These are phyloP conservation scores for Piscicola geometra DNA, from an alignment of 2,888 invertebrate genomes.

Conservation along the genomic window DNA sequence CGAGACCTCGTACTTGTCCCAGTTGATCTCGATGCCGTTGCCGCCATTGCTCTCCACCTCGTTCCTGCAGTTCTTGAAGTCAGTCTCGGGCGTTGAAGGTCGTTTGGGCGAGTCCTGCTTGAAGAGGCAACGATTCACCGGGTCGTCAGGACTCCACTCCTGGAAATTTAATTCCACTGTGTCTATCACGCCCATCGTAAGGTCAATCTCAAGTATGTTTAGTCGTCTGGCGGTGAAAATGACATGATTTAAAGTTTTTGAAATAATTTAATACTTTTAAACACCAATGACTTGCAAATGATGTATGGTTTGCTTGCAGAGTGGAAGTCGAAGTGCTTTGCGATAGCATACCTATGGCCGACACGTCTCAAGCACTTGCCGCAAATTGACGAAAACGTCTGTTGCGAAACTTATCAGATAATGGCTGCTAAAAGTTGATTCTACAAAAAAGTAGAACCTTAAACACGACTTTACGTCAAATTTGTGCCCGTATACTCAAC, in stretches of 20 bases:
- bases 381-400: background rate
- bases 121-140: background rate
- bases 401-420: no score
- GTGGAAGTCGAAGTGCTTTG: background rate
- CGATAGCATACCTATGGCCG: conserved; percentile 1
- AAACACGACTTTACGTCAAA: no score
- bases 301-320: background rate
- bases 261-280: no score
- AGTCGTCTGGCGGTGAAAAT: background rate
- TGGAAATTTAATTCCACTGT: background rate
- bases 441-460: no score
- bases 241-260: background rate
- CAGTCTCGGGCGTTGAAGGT: background rate
- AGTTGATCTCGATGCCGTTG: conserved; percentile 3
- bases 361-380: background rate
- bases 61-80: no score
- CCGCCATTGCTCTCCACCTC: conserved; percentile 1
- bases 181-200: background rate
- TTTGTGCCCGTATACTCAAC: no score
- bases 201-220: background rate
- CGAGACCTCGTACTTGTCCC: conserved; percentile 5
- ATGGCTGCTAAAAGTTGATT: no score
- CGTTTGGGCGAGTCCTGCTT: background rate
- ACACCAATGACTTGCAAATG: no score
- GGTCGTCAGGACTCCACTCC: background rate